Evolutionary conservation across 2,113 vertebrate species (phyloP).

Genomic region (Tragelaphus scriptus): DNA sequence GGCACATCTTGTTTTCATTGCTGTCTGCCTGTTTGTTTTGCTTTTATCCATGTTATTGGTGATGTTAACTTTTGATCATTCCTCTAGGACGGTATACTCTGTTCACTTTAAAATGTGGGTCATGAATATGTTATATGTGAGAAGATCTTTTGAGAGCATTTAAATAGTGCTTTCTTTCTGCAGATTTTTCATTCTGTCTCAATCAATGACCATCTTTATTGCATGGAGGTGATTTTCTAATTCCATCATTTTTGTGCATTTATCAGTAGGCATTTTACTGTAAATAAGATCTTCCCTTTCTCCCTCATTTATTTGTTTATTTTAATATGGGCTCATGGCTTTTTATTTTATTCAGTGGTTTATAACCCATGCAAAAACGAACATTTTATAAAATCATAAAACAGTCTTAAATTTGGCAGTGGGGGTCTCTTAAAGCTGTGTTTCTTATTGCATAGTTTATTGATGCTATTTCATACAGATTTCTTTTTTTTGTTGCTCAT

Average conservation of each 20-base stretch:
- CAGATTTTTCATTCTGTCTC: neutral
- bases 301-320: neutral
- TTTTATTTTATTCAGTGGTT: neutral
- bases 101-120: neutral
- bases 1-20: neutral
- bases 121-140: neutral
- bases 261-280: neutral
- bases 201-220: neutral
- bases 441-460: neutral
- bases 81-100: neutral
- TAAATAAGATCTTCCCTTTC: neutral
- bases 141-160: neutral
- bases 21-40: neutral
- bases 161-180: neutral
- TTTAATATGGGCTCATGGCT: neutral
- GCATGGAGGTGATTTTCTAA: neutral
- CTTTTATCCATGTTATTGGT: neutral
- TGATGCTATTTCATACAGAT: neutral
- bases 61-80: neutral
- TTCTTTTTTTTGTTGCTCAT: neutral
- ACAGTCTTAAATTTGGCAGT: neutral
- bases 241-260: neutral
- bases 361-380: neutral
- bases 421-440: neutral
- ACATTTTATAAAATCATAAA: neutral